Base-by-base conservation (phyloP, 2,888 invertebrate genomes). In the Agriopis aurantiaria region DNA sequence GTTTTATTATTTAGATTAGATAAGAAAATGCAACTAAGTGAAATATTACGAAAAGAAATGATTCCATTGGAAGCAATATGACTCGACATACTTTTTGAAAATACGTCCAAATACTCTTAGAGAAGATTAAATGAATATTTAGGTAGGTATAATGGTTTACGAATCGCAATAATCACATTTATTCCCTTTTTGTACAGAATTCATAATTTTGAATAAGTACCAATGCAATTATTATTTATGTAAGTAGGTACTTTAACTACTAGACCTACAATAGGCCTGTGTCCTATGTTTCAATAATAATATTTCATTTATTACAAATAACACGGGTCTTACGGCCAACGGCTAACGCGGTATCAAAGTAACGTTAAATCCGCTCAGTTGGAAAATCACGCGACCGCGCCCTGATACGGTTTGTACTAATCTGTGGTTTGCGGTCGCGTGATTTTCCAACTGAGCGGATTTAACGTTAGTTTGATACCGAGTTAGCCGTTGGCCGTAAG, bases 51-150 rank as follows among this genome's bases (percentile, higher is more conserved):
- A 23, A 49, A 41, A 48, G 0, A 48, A 52, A 48, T 46, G 46
- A 59, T 55, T 53, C 55, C 53, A 17, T 62, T 45, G 40, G 58
- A 59, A 64, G 58, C 58, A 17, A 65, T 41, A 57, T 52, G 56
- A 56, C 41, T 48, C 48, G 41, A 51, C 62, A 63, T 62, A 40
- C 14, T 52, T 61, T 52, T 66, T 53, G 33, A 66, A 66, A 62
- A 66, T 58, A 58, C 70, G 70, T 70, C 70, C 70, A 66, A 57
- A 53, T 53, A 60, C 58, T 63, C 53, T 10, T 60, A 69, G 64
- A 64, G 17, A 55, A 56, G 14, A 59, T 41, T 60, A 60, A 14
- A 46, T 46, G 45, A 43, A 23, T 43, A 41, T 41, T n/a, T 41
- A 41, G 7, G 12, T 10, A 33, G 33, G 33, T 5, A 4, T 33